phyloP scores from a whole-genome alignment of 2,888 invertebrate species.

The Melangyna quadrimaculata region DNA sequence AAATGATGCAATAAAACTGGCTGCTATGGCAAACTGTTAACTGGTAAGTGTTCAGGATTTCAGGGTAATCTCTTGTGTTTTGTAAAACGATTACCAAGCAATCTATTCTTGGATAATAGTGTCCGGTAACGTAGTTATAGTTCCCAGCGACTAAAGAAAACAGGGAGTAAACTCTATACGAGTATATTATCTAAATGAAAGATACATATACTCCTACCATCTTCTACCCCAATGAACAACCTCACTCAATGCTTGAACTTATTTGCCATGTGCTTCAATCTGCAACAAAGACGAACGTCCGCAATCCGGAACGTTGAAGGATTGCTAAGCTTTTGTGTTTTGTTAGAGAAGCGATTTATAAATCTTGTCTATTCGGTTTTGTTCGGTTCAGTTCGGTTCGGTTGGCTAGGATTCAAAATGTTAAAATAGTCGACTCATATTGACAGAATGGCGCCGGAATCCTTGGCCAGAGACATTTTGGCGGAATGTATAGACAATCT shows the following conservation, averaged over 20 bases:
- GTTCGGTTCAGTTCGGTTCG: background rate
- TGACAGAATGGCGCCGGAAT: background rate
- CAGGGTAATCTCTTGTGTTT: constrained; percentile 72
- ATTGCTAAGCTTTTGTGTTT: constrained; percentile 2
- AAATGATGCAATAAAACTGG: constrained; percentile 39
- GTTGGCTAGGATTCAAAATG: constrained; percentile 47
- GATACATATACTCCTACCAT: background rate
- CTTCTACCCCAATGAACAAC: background rate
- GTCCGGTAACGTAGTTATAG: constrained; percentile 65
- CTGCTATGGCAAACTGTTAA: constrained; percentile 42
- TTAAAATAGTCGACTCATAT: constrained; percentile 36
- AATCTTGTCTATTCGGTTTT: constrained; percentile 33
- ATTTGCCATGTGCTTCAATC: constrained; percentile 30
- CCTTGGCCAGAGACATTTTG: constrained; percentile 10
- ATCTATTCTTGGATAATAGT: constrained; percentile 73
- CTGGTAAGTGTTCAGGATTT: constrained; percentile 61
- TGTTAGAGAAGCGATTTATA: constrained; percentile 46
- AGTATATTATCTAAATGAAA: constrained; percentile 35
- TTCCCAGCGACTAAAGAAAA: constrained; percentile 41
- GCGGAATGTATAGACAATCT: background rate
- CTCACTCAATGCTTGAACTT: background rate
- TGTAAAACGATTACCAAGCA: constrained; percentile 75
- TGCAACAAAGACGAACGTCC: constrained; percentile 15
- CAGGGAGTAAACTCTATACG: constrained; percentile 6
- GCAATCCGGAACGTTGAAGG: constrained; percentile 10